Base-by-base conservation (phyloP, 2,113 vertebrate genomes). In the Monopterus albus region DNA sequence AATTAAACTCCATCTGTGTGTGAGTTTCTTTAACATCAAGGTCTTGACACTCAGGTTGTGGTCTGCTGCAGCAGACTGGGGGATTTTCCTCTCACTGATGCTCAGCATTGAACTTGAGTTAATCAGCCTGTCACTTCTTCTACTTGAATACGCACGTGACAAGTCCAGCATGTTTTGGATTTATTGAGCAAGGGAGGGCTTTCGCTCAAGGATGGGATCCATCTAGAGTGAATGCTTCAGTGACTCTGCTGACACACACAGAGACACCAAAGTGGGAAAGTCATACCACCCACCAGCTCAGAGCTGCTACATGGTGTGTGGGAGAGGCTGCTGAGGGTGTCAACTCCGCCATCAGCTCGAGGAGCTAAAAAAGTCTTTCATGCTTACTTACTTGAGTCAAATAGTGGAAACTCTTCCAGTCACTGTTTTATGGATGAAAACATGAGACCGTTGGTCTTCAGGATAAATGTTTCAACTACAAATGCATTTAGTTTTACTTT, bases 41-140 rank as follows among this genome's bases (percentile, higher is more conserved):
- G 56, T 17, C 40, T 75, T 36, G 25, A 78, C 71, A 78, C 28
- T 63, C 53, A 62, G 1, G 7, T 52, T 49, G 51, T 29, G n/a
- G 28, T 42, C 35, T 26, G 45, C 10, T 25, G 26, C 42, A 64
- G 60, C 71, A 49, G 56, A 49, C 55, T 25, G 52, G 36, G 33
- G 63, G 71, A 56, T 68, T 63, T 77, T 33, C 72, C 20, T 46
- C 70, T 59, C 72, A 63, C 55, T 58, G 68, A 63, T 18, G n/a
- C 59, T 23, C 69, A 52, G 38, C 47, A 67, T 60, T 72, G 60
- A 74, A 47, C 59, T 57, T n/a, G 63, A 85, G 63, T 70, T 83
- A 71, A 86, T 87, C 72, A 78, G 75, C 79, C 50, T 73, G 77
- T 81, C 81, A 74, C 38, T 33, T 81, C 75, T 71, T 75, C 64